Conservation (phyloP, 1,140 invertebrate species). For the Druon quercuslanigerum region DNA sequence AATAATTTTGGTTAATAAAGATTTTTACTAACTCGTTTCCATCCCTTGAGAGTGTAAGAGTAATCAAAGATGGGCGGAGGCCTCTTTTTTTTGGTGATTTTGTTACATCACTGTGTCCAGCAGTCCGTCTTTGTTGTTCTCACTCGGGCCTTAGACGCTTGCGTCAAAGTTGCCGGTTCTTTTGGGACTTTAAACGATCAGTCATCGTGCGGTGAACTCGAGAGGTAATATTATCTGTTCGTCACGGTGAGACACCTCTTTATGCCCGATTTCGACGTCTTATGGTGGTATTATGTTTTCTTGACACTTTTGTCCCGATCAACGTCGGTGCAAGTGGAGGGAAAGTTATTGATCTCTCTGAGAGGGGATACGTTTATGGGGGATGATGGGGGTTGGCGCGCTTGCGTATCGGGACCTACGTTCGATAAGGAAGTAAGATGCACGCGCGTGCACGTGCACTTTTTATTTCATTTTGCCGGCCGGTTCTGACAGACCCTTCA, state of each 20-base stretch:
- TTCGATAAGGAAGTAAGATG: constrained; percentile 31
- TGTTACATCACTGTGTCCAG: constrained; percentile 17
- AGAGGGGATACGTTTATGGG: constrained; percentile 28
- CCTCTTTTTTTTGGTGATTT: background rate
- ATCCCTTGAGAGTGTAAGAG: background rate
- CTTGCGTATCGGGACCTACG: constrained; percentile 32
- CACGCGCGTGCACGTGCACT: constrained; percentile 29
- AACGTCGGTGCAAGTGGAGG: constrained; percentile 5
- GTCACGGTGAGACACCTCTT: constrained; percentile 18
- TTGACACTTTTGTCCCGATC: constrained; percentile 10
- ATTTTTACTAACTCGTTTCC: background rate
- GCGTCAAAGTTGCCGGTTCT: constrained; percentile 27
- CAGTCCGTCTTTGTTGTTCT: constrained; percentile 18
- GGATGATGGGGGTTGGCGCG: constrained; percentile 31
- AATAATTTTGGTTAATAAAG: too few species aligned
- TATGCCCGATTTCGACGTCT: background rate
- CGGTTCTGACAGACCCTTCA: constrained; percentile 1
- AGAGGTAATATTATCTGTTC: background rate
- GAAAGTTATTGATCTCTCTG: constrained; percentile 35
- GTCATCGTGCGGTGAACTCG: constrained; percentile 27
- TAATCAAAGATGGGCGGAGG: background rate
- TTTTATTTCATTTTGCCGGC: constrained; percentile 28
- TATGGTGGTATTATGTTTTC: background rate
- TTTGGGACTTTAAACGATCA: constrained; percentile 11
- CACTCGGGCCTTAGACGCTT: constrained; percentile 12